Conservation (phyloP, 92 coral and sea anemone genomes). For the Phenganax subtilis region DNA sequence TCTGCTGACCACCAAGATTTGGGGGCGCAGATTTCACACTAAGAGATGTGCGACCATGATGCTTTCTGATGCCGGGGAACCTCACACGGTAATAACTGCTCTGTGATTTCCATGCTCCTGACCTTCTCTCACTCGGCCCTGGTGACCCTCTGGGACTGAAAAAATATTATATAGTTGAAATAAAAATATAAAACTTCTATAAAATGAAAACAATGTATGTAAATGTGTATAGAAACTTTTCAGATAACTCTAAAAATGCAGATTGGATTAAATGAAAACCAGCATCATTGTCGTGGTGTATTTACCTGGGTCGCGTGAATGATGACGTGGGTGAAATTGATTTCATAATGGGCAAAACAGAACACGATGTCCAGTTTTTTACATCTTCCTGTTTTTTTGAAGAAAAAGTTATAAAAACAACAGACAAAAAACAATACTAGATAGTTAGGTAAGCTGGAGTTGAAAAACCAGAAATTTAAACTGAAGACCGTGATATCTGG, state of each 20-base stretch:
- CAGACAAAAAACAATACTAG: background rate
- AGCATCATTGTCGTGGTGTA: background rate
- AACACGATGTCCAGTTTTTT: conserved; percentile 72
- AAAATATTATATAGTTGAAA: background rate
- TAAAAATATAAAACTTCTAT: too few species aligned
- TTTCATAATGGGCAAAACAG: conserved; percentile 84
- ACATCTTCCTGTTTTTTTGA: conserved; percentile 70
- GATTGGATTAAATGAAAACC: too few species aligned
- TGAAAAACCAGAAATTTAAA: too few species aligned
- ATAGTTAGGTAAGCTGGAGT: background rate
- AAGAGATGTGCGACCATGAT: conserved; percentile 42
- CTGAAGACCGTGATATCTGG: too few species aligned
- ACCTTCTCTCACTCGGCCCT: conserved; percentile 14
- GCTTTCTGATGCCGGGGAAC: conserved; percentile 75
- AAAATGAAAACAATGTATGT: too few species aligned
- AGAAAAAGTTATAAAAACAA: background rate
- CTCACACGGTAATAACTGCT: conserved; percentile 81
- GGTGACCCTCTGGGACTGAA: conserved; percentile 27
- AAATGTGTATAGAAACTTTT: too few species aligned
- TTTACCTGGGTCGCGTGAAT: conserved; percentile 51
- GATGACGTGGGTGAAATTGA: conserved; percentile 50
- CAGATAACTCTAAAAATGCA: too few species aligned
- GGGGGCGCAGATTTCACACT: conserved; percentile 87
- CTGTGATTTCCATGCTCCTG: conserved; percentile 87
- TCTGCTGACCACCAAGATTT: conserved; percentile 54